These are phyloP conservation scores for Nymphalis urticae DNA, from an alignment of 2,888 invertebrate genomes.

Conservation along the genomic window DNA sequence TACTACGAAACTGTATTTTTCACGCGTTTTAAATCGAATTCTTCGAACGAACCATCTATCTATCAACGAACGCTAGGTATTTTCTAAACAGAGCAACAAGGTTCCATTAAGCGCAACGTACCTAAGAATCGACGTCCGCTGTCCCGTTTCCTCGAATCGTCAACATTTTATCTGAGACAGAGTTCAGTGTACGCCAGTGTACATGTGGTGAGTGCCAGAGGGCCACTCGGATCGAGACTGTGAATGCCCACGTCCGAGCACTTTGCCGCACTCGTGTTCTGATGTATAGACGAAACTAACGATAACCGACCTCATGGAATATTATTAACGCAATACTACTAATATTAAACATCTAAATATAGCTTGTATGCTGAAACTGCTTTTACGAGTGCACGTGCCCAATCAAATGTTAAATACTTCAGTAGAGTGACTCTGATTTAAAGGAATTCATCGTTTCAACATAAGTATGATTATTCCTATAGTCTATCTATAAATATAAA, in stretches of 20 bases:
- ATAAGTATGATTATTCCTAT: no score
- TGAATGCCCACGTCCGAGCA: conserved; percentile 39
- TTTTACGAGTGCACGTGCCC: conserved; percentile 2
- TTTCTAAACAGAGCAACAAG: conserved; percentile 8
- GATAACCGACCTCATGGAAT: conserved; percentile 13
- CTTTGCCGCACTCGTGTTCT: conserved; percentile 30
- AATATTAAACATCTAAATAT: conserved; percentile 12
- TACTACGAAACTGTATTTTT: not conserved
- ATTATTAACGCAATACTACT: not conserved
- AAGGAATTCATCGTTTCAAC: not conserved
- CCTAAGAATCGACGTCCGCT: conserved; percentile 45
- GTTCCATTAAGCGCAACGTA: conserved; percentile 18
- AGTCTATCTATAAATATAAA: no score
- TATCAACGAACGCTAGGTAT: conserved; percentile 2
- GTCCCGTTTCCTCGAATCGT: conserved; percentile 67
- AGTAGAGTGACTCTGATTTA: not conserved
- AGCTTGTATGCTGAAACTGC: conserved; percentile 6
- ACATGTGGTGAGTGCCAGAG: conserved; percentile 47
- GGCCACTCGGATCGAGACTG: conserved; percentile 36
- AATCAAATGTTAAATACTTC: not conserved
- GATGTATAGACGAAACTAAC: conserved; percentile 22
- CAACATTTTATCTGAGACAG: conserved; percentile 60
- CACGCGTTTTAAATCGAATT: not conserved
- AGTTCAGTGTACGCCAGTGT: conserved; percentile 67
- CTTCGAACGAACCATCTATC: conserved; percentile 4